phyloP scores from a whole-genome alignment of 2,113 vertebrate species.

The Chloebia gouldiae region DNA sequence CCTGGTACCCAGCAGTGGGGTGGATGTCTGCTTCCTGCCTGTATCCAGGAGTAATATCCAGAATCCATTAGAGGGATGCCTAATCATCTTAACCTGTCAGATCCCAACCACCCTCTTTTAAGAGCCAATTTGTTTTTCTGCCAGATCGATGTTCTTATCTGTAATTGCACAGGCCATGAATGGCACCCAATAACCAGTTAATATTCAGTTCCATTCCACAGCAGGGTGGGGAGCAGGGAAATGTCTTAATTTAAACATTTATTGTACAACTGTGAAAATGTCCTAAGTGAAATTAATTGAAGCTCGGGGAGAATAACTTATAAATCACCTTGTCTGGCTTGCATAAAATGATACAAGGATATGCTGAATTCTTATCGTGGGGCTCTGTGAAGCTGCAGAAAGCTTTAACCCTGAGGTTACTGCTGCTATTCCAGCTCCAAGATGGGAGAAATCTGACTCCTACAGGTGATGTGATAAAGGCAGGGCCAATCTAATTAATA shows the following conservation, averaged over 20 bases:
- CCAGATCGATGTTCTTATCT: conserved; percentile 74
- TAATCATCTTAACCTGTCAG: conserved; percentile 68
- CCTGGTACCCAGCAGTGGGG: not conserved
- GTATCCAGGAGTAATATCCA: conserved; percentile 12
- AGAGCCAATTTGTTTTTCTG: conserved; percentile 73
- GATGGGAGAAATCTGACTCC: conserved; percentile 8
- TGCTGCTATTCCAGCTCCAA: not conserved
- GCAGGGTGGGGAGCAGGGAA: conserved; percentile 54
- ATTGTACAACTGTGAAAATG: conserved; percentile 66
- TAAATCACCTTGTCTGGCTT: conserved; percentile 62
- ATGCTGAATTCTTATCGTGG: not conserved
- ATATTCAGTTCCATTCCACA: conserved; percentile 62
- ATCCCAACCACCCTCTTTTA: conserved; percentile 68
- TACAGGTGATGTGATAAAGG: not conserved
- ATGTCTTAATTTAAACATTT: conserved; percentile 72
- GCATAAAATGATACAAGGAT: conserved; percentile 45
- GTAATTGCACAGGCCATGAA: conserved; percentile 59
- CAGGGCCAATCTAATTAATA: not conserved
- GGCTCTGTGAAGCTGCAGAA: not conserved
- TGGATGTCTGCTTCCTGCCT: not conserved
- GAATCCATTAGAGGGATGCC: conserved; percentile 61
- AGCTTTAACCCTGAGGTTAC: conserved; percentile 40
- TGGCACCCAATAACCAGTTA: conserved; percentile 69
- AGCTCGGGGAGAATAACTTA: conserved; percentile 62
- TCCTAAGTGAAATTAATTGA: conserved; percentile 70